Base-by-base conservation (phyloP, 2,888 invertebrate species). In the Synanthedon andrenaeformis region DNA sequence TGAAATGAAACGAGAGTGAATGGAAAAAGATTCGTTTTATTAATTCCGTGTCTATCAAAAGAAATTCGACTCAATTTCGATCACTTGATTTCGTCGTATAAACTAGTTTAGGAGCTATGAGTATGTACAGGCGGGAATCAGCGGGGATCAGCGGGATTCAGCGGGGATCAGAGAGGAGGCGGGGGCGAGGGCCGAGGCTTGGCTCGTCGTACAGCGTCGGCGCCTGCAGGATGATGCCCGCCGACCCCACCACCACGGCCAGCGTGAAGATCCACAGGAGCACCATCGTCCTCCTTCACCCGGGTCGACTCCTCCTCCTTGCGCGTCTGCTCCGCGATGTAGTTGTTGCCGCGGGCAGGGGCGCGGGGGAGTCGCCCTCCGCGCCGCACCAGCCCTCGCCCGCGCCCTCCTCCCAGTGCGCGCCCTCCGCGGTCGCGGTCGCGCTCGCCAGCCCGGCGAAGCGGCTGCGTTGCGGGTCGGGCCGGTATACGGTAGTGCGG, bases 221-320 rank as follows among this genome's bases (percentile, higher is more conserved):
- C n/a, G n/a, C n/a, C n/a, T n/a, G n/a, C n/a, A n/a, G n/a, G n/a
- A n/a, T n/a, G n/a, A n/a, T n/a, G 54, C 96, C 96, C 35, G 96
- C 96, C 53, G 96, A 97, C 50, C 98, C 98, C 61, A 97, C 95
- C 60, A 98, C 89, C 70, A 97, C 97, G 52, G 98, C 97, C 74
- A 97, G 89, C 65, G 97, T 97, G 89, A 98, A 98, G 79, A 98
- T 97, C 95, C 97, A 97, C 69, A 98, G 91, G 76, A 98, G 90
- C 62, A 98, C 98, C 96, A 98, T 97, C 59, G 89, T 98, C 98
- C 89, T 98, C 97, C 85, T 96, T 88, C 77, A 96, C 96, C 90
- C 94, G 91, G 54, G 95, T 95, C 56, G 96, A 95, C 76, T 96
- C 96, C 82, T 96, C 96, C 81, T 96, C 96, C 72, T 95, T 92